Percentiles rank a stretch among this genome's conserved stretches.
Conservation (phyloP, 2,888 invertebrate species). For the Dryadula phaetusa region DNA sequence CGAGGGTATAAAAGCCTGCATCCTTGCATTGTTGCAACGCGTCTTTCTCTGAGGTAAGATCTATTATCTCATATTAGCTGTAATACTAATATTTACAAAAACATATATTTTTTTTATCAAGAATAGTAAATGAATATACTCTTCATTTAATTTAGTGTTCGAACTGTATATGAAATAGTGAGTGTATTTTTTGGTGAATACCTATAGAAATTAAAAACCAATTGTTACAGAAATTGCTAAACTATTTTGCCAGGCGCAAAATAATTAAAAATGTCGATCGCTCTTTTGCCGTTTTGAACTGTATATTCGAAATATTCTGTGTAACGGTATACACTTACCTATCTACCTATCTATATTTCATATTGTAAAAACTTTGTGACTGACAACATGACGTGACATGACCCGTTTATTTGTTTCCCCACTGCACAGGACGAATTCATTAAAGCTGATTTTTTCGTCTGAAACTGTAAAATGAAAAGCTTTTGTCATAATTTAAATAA, state of each 20-base stretch:
- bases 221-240: neutral
- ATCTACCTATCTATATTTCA: neutral
- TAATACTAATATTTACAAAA: neutral
- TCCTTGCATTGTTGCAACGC: neutral
- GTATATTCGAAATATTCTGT: neutral
- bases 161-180: no score
- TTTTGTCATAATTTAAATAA: neutral
- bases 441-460: neutral
- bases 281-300: neutral
- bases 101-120: no score
- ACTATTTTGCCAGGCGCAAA: slow-evolving; percentile 5
- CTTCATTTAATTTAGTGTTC: no score
- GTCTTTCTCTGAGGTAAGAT: slow-evolving; percentile 1
- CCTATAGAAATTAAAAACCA: neutral
- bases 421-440: neutral
- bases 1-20: slow-evolving; percentile 9
- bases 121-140: no score
- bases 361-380: neutral
- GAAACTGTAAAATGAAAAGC: neutral
- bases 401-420: neutral
- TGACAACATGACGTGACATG: neutral
- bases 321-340: neutral
- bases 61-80: neutral
- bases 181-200: neutral
- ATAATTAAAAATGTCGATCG: neutral